Base-by-base conservation (phyloP, 2,113 vertebrate genomes). In the Vidua chalybeata region DNA sequence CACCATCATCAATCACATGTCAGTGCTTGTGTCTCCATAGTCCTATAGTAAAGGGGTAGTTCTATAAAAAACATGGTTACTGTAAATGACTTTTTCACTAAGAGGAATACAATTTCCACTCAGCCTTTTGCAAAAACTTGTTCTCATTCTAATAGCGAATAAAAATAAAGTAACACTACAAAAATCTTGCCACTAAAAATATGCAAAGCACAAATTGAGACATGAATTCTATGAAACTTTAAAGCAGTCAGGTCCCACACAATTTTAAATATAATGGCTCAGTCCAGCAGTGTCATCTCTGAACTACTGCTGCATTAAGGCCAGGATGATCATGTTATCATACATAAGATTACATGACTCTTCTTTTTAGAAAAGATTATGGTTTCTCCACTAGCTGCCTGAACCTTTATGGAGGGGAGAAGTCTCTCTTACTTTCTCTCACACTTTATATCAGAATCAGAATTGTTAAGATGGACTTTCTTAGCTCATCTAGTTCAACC, bases 1-100 rank as follows among this genome's bases (percentile, higher is more conserved):
- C 22, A 66, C 6, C 18, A 13, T 77, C 52, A 72, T 11, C 39
- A 48, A 11, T 62, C 15, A 28, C 0, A 0, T 77, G 19, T 28
- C 48, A 77, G 24, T 74, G 54, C 27, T 80, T 76, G 4, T 82
- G 27, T 80, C 62, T 20, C 28, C 24, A 11, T 10, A 30, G 12
- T 66, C 55, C 16, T 81, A 10, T 52, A 84, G 76, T 4, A 61
- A 48, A 72, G 39, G 74, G 8, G 15, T 52, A 66, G 20, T 59
- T 71, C 39, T 24, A 61, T 45, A 16, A 79, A 75, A 84, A 31
- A 31, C 26, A 24, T 7, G 5, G 20, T 74, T 46, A 39, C 39
- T 84, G 10, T 55, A 84, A 89, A 48, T 49, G 5, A 33, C 10
- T 68, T 86, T 90, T 81, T 81, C 43, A 35, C 28, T 88, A 24